Evolutionary conservation across 2,797 vertebrate species (phyloP), one percentile per base, ranked within the genome.

Genomic region (Gymnothorax javanicus): DNA sequence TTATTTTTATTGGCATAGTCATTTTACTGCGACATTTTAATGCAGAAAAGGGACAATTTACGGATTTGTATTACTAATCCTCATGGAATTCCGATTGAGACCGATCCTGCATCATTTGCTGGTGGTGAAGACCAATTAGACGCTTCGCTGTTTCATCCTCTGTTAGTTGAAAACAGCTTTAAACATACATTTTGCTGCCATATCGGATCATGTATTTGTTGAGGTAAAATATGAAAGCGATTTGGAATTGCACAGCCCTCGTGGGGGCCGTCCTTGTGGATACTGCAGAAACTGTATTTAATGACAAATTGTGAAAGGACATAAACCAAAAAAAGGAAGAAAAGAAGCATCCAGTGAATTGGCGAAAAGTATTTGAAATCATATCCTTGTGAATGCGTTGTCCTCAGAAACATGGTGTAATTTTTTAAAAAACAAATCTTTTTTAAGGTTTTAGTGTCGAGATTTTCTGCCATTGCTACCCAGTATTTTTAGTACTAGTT

Each of bases 251-350:
- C 82, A 89, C 83, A 83, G 84, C 62, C 82, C 83, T 90, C 71
- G 60, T 75, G 79, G 54, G 75, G 59, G 59, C 83, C 89, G 90
- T 89, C 90, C 91, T 73, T 77, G 77, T 92, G 92, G 90, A 89
- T 89, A 91, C 91, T 90, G 92, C 92, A 91, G 92, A 92, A 91
- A 90, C 85, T 83, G 27, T 90, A 87, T 87, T 88, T 56, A 87
- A 84, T 87, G 71, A 82, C 56, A 87, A 58, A 77, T 25, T 25
- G 79, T 85, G 13, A 77, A 77, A 20, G 58, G 17, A 59, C 57
- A 81, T 3, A 25, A 59, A 15, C 12, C 33, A 43, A 59, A 11
- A 9, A 11, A 82, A 15, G 17, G 23, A 58, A 57, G 58, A 58
- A 25, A n/a, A 59, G 9, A n/a, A 17, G 27, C 5, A 59, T 33